Base-by-base conservation (phyloP, 2,888 invertebrate species). In the Beris morrisii region DNA sequence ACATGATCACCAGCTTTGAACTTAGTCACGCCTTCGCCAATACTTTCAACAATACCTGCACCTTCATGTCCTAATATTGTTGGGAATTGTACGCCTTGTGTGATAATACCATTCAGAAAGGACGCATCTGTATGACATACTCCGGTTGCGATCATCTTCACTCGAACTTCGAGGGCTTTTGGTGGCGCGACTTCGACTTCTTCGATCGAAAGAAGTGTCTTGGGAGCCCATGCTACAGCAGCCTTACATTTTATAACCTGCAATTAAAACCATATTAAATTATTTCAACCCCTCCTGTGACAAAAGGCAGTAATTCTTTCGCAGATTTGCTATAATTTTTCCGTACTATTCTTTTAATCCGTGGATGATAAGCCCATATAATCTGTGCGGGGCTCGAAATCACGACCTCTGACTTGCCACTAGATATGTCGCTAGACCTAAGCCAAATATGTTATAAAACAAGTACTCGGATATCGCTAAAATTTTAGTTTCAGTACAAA, bases 1-100 rank as follows among this genome's bases (percentile, higher is more conserved):
- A 99, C 99, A 82, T 96, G 95, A 80, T 99, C 98, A 78, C 97
- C 97, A 45, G 89, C 85, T 75, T 91, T 86, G 48, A 97, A 91
- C 59, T 87, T 86, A 0, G 91, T 93, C 0, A 97, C 97, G n/a
- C 92, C 94, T 75, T 92, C 91, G 1, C 98, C 98, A 58, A 98
- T 86, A 80, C 96, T 96, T 80, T 97, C 98, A 13, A 98, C 97
- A 73, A 97, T 86, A 46, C 97, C 97, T 65, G 89, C 91, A 44
- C 98, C 98, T 82, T 99, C 99, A 76, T 99, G 99, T 0, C 99
- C 99, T 55, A 99, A 83, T 71, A 99, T 83, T 5, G 92, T 91
- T 0, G 98, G 98, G 75, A 97, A 97, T n/a, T 38, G 32, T 12
- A 89, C 82, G 5, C 95, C 96, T 80, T 97, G 96, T 0, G 95